phyloP scores from a whole-genome alignment of 2,888 invertebrate species.

The Thecophora atra region DNA sequence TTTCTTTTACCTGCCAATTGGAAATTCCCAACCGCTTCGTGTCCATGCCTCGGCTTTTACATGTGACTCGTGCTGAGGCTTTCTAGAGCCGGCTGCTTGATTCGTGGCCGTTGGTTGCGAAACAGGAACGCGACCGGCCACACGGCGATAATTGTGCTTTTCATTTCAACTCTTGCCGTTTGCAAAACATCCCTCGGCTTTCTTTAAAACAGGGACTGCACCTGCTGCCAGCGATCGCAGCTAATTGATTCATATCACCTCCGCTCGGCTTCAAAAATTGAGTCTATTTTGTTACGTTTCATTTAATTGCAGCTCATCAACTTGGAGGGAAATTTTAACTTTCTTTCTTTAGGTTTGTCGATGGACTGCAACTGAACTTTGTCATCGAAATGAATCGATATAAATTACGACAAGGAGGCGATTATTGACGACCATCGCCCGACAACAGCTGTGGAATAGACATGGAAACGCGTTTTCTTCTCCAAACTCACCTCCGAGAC shows the following conservation, averaged over 20 bases:
- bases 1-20: neutral
- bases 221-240: slow-evolving; percentile 8
- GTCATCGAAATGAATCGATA: too few species aligned
- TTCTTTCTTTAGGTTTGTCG: too few species aligned
- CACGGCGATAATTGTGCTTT: neutral
- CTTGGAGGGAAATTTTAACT: neutral
- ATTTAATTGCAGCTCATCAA: neutral
- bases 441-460: too few species aligned
- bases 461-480: too few species aligned
- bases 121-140: too few species aligned
- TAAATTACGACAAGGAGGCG: too few species aligned
- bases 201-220: neutral
- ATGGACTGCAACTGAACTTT: too few species aligned
- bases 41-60: neutral
- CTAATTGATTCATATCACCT: slow-evolving; percentile 5
- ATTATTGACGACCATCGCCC: neutral
- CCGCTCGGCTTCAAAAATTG: neutral
- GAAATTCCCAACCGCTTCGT: slow-evolving; percentile 5
- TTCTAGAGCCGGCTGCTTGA: slow-evolving; percentile 19
- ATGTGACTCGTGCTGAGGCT: slow-evolving; percentile 28
- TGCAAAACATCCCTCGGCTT: neutral
- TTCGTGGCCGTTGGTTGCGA: slow-evolving; percentile 1
- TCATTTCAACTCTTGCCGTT: neutral
- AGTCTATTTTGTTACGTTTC: neutral
- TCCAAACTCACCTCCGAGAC: too few species aligned